Evolutionary conservation across 37 sponge, comb jelly and placozoan genomes (phyloP), one percentile per base, ranked within the genome.

Genomic region (Oopsacas minuta): DNA sequence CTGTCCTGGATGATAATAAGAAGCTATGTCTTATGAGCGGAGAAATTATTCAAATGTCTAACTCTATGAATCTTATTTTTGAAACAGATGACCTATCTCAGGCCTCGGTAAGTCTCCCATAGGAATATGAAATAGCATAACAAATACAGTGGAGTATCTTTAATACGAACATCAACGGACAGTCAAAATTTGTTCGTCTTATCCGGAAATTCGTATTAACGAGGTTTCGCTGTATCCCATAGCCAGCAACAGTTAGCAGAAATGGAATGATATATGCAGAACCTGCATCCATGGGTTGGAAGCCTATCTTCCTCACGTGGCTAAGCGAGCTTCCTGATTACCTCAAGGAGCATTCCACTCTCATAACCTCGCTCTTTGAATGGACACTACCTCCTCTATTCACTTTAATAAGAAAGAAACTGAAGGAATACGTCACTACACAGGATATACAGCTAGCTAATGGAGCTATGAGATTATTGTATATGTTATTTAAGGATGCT

Each of bases 231-330:
- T n/a, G n/a, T n/a, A n/a, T n/a, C n/a, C n/a, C 28, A 25, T 61
- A 93, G 96, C 99, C 99, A 15, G 99, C 99, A 37, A 97, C 99
- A 38, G 99, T 97, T 30, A 95, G 96, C 83, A 83, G 99, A n/a
- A 95, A 96, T 89, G 99, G 99, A 39, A 97, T 97, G 99, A 91
- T 97, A 52, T 97, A 97, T 87, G 84, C 92, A 52, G 99, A 97
- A 82, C 99, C 99, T 0, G 84, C 92, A 34, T 83, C 94, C 1
- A 90, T 97, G 25, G 99, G 99, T 20, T 97, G 96, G 95, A 51
- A 88, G 37, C 99, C 96, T 0, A 85, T 97, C 37, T 83, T 94
- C 83, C 81, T 52, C 37, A 95, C 99, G 36, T 97, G 99, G 95
- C 84, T 85, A 23, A 22, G 36, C 30, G 38, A 38, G 22, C 75